phyloP scores from a whole-genome alignment of 2,113 vertebrate genomes.

The Dicaeum eximium region DNA sequence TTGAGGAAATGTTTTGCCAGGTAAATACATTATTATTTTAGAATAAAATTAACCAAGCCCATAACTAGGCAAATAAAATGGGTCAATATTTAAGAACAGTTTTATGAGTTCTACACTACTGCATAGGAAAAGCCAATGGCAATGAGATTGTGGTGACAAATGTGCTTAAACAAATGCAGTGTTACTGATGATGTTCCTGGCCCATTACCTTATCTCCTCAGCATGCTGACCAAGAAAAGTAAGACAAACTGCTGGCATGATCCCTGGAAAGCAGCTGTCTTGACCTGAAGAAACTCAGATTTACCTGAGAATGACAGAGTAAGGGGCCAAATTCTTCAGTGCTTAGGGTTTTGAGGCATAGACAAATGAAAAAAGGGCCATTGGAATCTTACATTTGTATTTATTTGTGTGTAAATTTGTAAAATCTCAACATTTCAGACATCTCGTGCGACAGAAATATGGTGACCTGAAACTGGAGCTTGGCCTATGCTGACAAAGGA shows the following conservation, averaged over 20 bases:
- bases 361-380: background rate
- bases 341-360: background rate
- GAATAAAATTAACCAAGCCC: background rate
- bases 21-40: background rate
- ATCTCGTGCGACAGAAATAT: rapidly evolving
- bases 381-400: background rate
- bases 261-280: background rate
- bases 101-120: background rate
- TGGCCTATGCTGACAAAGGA: background rate
- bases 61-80: background rate
- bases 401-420: too few relatives aligned
- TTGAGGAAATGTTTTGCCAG: background rate
- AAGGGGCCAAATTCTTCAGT: background rate
- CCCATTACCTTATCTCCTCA: background rate
- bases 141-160: background rate
- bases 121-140: background rate
- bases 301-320: background rate
- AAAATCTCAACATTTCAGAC: background rate
- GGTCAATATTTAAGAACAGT: background rate
- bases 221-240: background rate
- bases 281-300: background rate
- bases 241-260: background rate
- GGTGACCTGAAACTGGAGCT: background rate
- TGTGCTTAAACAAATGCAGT: background rate
- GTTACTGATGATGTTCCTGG: background rate